phyloP scores from a whole-genome alignment of 2,113 vertebrate species.

The Oreochromis spilurus region DNA sequence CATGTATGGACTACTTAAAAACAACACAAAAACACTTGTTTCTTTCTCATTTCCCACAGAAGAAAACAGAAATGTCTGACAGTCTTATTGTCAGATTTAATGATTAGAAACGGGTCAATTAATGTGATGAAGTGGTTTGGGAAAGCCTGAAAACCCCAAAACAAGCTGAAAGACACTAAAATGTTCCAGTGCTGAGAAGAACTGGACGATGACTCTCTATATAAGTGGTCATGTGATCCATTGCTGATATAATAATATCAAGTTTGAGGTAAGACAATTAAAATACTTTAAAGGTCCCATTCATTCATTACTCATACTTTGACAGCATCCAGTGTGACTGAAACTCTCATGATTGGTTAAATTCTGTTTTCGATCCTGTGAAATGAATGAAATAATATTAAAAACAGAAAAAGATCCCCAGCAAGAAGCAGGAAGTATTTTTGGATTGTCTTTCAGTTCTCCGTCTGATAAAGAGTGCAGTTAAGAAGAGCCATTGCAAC shows the following conservation, averaged over 20 bases:
- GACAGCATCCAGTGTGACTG: background rate
- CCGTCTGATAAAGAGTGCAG: background rate
- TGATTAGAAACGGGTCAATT: background rate
- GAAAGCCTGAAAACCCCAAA: background rate
- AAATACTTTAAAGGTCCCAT: background rate
- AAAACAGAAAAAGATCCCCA: background rate
- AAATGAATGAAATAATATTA: background rate
- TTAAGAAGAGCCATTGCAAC: background rate
- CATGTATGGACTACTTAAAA: background rate
- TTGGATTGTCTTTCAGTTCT: background rate
- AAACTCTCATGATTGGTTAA: background rate
- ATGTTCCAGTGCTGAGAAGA: background rate
- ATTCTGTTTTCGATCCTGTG: background rate
- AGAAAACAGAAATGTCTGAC: background rate
- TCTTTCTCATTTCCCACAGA: background rate
- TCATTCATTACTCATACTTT: background rate
- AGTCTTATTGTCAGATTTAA: background rate
- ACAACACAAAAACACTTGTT: background rate
- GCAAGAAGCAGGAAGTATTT: background rate
- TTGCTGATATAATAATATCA: background rate
- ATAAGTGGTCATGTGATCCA: background rate
- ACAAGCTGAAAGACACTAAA: background rate
- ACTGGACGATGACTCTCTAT: background rate
- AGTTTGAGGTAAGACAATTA: background rate
- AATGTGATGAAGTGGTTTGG: background rate